These are phyloP conservation scores for Chrysodeixis includens DNA, from an alignment of 2,888 invertebrate genomes.

Conservation along the genomic window DNA sequence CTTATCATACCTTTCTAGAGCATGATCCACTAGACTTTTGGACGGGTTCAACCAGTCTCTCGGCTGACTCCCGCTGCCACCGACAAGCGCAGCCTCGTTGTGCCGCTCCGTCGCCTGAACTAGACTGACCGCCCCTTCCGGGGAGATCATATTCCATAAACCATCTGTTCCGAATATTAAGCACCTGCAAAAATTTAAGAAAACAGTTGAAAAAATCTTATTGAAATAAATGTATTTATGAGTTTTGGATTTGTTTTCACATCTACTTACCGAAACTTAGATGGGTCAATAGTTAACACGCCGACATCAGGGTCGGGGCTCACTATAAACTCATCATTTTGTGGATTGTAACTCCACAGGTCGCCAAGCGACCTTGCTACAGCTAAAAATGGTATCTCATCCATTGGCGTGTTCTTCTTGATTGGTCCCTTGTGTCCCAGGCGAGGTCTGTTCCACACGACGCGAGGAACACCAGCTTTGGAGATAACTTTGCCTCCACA, in stretches of 20 bases:
- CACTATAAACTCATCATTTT: constrained; percentile 97
- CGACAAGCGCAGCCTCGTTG: constrained; percentile 91
- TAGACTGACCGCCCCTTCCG: constrained; percentile 94
- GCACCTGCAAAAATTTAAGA: constrained; percentile 89
- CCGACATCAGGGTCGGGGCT: constrained; percentile 99
- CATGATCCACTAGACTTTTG: constrained; percentile 95
- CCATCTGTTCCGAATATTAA: constrained; percentile 99
- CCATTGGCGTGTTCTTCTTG: constrained; percentile 95
- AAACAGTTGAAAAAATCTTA: not conserved
- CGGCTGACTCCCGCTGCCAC: constrained; percentile 79
- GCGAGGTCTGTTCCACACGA: constrained; percentile 98
- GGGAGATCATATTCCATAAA: constrained; percentile 97
- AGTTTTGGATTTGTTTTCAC: too few species aligned
- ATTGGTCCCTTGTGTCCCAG: constrained; percentile 95
- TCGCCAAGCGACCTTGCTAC: constrained; percentile 99
- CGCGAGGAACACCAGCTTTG: constrained; percentile 96
- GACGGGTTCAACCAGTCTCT: constrained; percentile 96
- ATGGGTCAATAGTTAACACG: constrained; percentile 94
- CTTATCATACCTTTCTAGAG: constrained; percentile 88
- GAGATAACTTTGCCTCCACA: constrained; percentile 93
- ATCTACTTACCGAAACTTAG: constrained; percentile 89
- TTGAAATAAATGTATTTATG: too few species aligned
- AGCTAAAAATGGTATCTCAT: constrained; percentile 98
- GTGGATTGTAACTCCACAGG: constrained; percentile 98
- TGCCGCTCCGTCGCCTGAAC: constrained; percentile 95